These are phyloP conservation scores for Battus philenor DNA, from an alignment of 1,140 invertebrate species.

Conservation along the genomic window DNA sequence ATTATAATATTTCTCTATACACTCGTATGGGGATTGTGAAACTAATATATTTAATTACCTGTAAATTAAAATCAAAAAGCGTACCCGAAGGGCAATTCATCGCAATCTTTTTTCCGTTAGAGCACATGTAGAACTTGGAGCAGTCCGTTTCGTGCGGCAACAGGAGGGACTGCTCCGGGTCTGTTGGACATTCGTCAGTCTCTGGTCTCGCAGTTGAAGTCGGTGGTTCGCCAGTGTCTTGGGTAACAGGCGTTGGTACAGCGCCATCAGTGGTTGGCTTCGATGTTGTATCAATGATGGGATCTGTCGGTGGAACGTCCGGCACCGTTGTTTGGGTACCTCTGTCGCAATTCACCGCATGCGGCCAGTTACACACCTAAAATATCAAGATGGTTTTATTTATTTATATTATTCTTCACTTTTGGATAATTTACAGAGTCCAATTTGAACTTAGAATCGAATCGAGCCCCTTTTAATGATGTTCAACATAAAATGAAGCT, in stretches of 20 bases:
- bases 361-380: slow-evolving; percentile 32
- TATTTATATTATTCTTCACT: too few relatives aligned
- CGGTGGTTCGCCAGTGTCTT: too few relatives aligned
- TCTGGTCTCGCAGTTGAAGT: too few relatives aligned
- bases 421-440: too few relatives aligned
- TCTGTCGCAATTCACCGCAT: slow-evolving; percentile 22
- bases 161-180: slow-evolving; percentile 26
- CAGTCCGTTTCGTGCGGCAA: slow-evolving; percentile 48
- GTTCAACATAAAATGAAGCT: too few relatives aligned
- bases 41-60: too few relatives aligned
- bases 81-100: slow-evolving; percentile 39
- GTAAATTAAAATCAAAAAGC: slow-evolving; percentile 59
- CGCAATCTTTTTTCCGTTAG: slow-evolving; percentile 50
- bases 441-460: too few relatives aligned
- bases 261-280: too few relatives aligned
- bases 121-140: slow-evolving; percentile 68
- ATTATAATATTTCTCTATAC: too few relatives aligned
- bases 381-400: neutral
- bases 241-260: too few relatives aligned
- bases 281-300: neutral
- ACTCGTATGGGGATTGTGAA: too few relatives aligned
- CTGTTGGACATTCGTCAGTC: neutral
- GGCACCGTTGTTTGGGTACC: neutral
- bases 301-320: neutral
- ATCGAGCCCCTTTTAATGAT: too few relatives aligned